Evolutionary conservation across 1,140 invertebrate genomes (phyloP).

Genomic region (Colletes latitarsis): DNA sequence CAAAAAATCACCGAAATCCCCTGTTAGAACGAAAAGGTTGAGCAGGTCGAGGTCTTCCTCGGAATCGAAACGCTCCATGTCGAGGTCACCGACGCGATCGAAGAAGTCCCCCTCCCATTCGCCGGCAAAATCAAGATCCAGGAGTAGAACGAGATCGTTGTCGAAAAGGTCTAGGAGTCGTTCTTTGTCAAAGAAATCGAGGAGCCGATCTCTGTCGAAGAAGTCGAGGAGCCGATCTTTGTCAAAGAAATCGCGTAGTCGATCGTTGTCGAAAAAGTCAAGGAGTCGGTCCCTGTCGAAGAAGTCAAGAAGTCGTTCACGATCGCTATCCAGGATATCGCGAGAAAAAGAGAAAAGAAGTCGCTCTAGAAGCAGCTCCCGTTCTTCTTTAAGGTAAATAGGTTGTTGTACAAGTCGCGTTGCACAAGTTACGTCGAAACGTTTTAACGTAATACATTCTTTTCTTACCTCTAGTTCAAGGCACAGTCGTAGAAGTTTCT

Average conservation of each 20-base stretch:
- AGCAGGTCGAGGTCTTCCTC: constrained; percentile 66
- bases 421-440: background rate
- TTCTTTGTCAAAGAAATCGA: constrained; percentile 66
- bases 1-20: constrained; percentile 54
- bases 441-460: background rate
- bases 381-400: constrained; percentile 73
- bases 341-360: constrained; percentile 72
- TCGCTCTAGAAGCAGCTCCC: constrained; percentile 72
- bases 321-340: constrained; percentile 71
- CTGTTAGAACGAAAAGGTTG: constrained; percentile 53
- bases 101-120: constrained; percentile 69
- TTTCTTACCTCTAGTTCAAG: constrained; percentile 59
- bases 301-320: constrained; percentile 71
- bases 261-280: constrained; percentile 67
- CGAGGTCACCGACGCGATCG: constrained; percentile 58
- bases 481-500: constrained; percentile 75
- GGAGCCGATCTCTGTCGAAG: constrained; percentile 63
- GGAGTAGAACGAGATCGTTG: constrained; percentile 67
- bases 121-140: constrained; percentile 61
- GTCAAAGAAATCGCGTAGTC: constrained; percentile 68
- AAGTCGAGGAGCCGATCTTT: constrained; percentile 63
- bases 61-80: constrained; percentile 47
- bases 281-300: constrained; percentile 68
- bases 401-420: background rate
- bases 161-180: constrained; percentile 67